Base-by-base conservation (phyloP, 2,797 vertebrate species). In the Acanthiza pusilla region DNA sequence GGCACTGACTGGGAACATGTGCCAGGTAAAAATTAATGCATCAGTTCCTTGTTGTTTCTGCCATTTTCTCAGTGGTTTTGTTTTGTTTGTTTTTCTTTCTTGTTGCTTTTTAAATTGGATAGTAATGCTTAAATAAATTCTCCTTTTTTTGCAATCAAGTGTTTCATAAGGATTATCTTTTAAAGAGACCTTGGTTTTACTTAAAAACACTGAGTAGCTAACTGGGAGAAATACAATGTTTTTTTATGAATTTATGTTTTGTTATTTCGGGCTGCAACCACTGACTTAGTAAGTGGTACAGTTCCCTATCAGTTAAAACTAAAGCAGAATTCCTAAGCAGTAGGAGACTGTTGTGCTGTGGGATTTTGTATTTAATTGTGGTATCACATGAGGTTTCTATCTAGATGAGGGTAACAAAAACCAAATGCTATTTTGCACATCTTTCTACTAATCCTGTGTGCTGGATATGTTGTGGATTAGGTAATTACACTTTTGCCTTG, bases 1-100 rank as follows among this genome's bases (percentile, higher is more conserved):
- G 99, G 99, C 65, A 99, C 98, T 1, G 97, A 98, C 95, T 99
- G 99, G 99, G 99, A 99, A 55, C 98, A 99, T 11, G 98, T 99
- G 53, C 99, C 99, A 98, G 99, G 99, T 99, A 97, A 79, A 95
- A 79, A 55, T 32, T 10, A 80, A 32, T 50, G 18, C 27, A 25
- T 85, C 55, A 27, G 17, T 82, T 91, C 58, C 32, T 72, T 80
- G 10, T 85, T 84, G n/a, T 89, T 94, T 65, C 51, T 71, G 54
- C n/a, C 8, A 4, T 83, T 88, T 92, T 90, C 20, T 91, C 42
- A 61, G 26, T 26, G 23, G 0, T 7, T 66, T 45, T 9, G 55
- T 51, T 72, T 54, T 43, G 4, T 27, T 57, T 38, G 12, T 13
- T 13, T 48, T 48, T 55, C 36, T 50, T 70, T 5, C 4, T 34